Conservation (phyloP, 2,113 vertebrate genomes). For the Gallinago undulata region DNA sequence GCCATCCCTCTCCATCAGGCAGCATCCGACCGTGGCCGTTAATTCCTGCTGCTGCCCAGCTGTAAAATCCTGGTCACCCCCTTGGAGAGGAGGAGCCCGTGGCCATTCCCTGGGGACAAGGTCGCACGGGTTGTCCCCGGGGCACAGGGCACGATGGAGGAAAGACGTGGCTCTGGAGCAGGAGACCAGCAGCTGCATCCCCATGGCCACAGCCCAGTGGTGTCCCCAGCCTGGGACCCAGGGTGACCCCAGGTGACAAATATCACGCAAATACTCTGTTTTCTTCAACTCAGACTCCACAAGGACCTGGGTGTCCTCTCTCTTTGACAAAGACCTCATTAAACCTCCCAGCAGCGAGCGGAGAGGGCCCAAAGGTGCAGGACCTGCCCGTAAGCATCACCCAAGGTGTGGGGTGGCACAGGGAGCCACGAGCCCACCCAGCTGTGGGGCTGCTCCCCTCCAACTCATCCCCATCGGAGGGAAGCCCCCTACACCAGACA, state of each 20-base stretch:
- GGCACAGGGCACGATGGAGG: rapidly evolving
- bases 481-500: rapidly evolving
- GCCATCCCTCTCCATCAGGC: not conserved
- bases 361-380: not conserved
- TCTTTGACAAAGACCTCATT: too few relatives aligned
- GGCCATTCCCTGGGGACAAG: not conserved
- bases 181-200: not conserved
- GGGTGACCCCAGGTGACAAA: not conserved
- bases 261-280: not conserved
- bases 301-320: not conserved
- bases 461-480: not conserved
- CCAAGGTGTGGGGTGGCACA: rapidly evolving
- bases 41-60: not conserved
- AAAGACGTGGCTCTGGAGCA: not conserved
- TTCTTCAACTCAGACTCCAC: not conserved
- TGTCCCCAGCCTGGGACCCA: not conserved
- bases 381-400: not conserved
- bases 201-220: rapidly evolving
- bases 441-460: not conserved
- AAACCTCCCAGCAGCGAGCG: rapidly evolving
- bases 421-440: not conserved
- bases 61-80: not conserved
- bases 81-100: not conserved
- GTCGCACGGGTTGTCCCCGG: not conserved
- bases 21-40: rapidly evolving